Evolutionary conservation across 2,888 invertebrate species (phyloP).

Genomic region (Micropterix aruncella): DNA sequence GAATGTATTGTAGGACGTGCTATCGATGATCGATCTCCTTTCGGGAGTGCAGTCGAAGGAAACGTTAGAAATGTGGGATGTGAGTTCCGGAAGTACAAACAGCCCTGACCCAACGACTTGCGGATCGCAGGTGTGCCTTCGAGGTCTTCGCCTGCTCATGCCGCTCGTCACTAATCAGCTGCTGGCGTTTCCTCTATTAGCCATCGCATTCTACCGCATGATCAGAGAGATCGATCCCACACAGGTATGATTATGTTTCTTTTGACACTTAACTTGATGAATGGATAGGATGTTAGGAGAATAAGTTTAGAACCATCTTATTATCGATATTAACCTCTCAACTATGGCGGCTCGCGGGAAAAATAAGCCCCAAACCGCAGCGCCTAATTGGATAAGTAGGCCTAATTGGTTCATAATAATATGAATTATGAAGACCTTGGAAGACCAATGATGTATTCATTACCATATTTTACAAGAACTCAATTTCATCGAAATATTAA

Average conservation of each 20-base stretch:
- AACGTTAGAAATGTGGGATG: conserved; percentile 10
- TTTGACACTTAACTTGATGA: background rate
- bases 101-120: conserved; percentile 12
- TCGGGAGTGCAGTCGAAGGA: conserved; percentile 18
- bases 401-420: no score
- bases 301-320: no score
- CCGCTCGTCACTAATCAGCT: conserved; percentile 24
- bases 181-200: conserved; percentile 19
- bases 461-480: no score
- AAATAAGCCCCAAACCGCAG: background rate
- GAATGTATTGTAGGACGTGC: conserved; percentile 70
- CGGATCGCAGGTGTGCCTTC: conserved; percentile 16
- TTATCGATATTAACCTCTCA: no score
- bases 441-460: no score
- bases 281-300: background rate
- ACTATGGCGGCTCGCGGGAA: no score
- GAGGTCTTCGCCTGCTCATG: conserved; percentile 26
- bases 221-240: conserved; percentile 26
- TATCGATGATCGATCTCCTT: conserved; percentile 65
- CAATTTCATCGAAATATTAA: no score
- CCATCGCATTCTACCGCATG: conserved; percentile 28
- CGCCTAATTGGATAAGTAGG: no score
- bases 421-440: no score
- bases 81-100: conserved; percentile 15
- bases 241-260: conserved; percentile 10